Conservation (phyloP, 92 coral and sea anemone species). For the Heliopora coerulea region DNA sequence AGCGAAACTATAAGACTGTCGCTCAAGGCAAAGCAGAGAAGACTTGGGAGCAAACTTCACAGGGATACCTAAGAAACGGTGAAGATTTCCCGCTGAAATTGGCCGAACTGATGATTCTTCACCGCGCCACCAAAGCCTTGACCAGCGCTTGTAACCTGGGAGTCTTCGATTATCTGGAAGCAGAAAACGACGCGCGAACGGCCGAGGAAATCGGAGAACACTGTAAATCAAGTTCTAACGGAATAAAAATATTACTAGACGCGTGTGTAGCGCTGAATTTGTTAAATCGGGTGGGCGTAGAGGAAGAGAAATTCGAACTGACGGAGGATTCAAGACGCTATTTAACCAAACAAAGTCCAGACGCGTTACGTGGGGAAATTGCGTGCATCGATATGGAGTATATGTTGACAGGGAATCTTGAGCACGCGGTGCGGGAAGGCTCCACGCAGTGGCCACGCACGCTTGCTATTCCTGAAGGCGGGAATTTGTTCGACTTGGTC, state of each 20-base stretch:
- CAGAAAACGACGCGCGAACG: not conserved
- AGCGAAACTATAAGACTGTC: too few relatives aligned
- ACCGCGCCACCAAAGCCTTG: conserved; percentile 35
- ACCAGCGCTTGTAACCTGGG: conserved; percentile 36
- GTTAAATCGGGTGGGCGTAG: not conserved
- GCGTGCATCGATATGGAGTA: conserved; percentile 43
- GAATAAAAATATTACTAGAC: conserved; percentile 2
- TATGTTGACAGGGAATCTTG: conserved; percentile 58
- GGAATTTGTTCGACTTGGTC: conserved; percentile 26
- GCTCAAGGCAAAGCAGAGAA: too few relatives aligned
- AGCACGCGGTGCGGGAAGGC: conserved; percentile 67
- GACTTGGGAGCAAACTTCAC: too few relatives aligned
- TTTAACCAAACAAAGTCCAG: conserved; percentile 15
- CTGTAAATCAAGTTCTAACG: conserved; percentile 11
- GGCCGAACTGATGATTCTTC: conserved; percentile 32
- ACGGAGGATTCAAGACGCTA: conserved; percentile 17
- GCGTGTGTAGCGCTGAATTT: conserved; percentile 25
- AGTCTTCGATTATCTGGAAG: conserved; percentile 22
- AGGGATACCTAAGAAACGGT: conserved; percentile 4
- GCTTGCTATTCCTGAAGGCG: conserved; percentile 36
- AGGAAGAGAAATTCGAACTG: conserved; percentile 5
- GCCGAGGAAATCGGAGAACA: conserved; percentile 28
- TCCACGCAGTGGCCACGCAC: conserved; percentile 56
- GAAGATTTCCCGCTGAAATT: conserved; percentile 24
- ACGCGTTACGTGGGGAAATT: conserved; percentile 32